Evolutionary conservation across 2,797 vertebrate genomes (phyloP), one percentile per base, ranked within the genome.

Genomic region (Channa striata): DNA sequence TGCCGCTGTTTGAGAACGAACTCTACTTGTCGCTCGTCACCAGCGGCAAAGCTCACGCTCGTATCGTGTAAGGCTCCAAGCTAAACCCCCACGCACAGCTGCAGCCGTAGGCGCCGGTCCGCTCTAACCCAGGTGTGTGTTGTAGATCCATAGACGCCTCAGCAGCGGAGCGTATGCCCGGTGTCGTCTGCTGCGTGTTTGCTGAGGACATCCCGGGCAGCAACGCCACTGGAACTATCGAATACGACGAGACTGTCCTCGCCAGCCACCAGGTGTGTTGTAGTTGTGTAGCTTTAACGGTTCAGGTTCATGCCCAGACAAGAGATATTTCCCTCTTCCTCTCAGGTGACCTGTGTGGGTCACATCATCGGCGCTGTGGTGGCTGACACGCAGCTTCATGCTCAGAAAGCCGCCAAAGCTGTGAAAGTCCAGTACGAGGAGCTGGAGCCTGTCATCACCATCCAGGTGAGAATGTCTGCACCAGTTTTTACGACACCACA

Each of bases 341-440:
- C 64, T 25, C 57, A 99, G 98, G 97, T 99, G 59, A 99, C 97
- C 23, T 99, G 97, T 57, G 88, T 99, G 48, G 98, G 98, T 46
- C 97, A 99, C 16, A 92, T 99, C 79, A 95, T 99, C 0, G 97
- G 96, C 1, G 97, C 95, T 0, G 93, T 98, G 74, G 93, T 99
- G 10, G 95, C 97, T 0, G 95, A 99, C 77, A 97, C 96, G 4
- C 96, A 96, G 73, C 91, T 95, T 40, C 95, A 97, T 3, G 96
- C 97, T 16, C 96, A 96, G 77, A 94, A 94, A 86, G 98, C 97
- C 0, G 95, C 96, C 53, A 96, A 91, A 73, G 93, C 89, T 2
- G 93, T 99, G 46, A 96, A 86, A 88, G 85, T 99, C 59, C 81
- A 90, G 37, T 99, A 98, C 11, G 93, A 98, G 46, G 97, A 97